Base-by-base conservation (phyloP, 2,888 invertebrate genomes). In the Xestia rhomboidea region DNA sequence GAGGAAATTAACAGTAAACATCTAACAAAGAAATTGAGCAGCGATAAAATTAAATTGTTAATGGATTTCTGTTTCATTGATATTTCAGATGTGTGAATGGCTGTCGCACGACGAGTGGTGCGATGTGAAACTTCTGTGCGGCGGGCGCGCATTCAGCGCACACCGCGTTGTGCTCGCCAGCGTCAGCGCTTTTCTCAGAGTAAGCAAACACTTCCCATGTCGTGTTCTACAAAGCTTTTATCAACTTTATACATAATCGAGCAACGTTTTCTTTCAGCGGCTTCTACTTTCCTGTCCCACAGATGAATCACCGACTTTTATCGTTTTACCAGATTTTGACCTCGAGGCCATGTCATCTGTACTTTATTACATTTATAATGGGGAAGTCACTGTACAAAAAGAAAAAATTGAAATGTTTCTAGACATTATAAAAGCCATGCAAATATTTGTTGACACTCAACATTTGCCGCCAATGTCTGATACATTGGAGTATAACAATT, bases 281-380 rank as follows among this genome's bases (percentile, higher is more conserved):
- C 85, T 95, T 49, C 90, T 96, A 49, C 91, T 96, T 73, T 93
- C 96, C 49, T 93, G 93, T 80, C 90, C 94, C 15, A 82, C 87
- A 68, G 93, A 95, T 79, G 95, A 96, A 82, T 97, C 97, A 68
- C 97, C 97, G n/a, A 97, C 97, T 62, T 97, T 97, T 68, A 96
- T 98, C 69, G 97, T 98, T 81, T 95, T 98, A 71, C 97, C 98
- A 41, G 98, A 98, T 88, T 97, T 98, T 78, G 97, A 97, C 87
- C 94, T 97, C 73, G 97, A 97, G 76, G 97, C 97, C 82, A 97
- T 98, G 95, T 97, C 97, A 0, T 96, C 97, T 24, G 96, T 98
- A 15, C 95, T 98, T 62, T 97, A 97, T 89, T 98, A 98, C 89
- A 97, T 98, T 82, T 98, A 98, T 91, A 97, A 97, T 62, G 98